Conservation (phyloP, 2,888 invertebrate species). For the Melanophora roralis region DNA sequence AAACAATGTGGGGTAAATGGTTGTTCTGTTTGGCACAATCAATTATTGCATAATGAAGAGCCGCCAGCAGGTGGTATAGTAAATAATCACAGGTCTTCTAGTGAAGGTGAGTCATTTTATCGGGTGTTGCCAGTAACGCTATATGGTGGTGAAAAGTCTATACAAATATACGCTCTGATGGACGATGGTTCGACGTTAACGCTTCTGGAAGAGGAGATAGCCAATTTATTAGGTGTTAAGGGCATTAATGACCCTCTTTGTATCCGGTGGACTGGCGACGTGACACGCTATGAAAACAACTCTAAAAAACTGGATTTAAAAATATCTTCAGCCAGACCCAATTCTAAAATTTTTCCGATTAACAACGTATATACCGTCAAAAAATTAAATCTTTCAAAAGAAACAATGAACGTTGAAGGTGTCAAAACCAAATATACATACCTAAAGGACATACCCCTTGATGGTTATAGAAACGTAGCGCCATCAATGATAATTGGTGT, state of each 20-base stretch:
- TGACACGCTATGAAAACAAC: background rate
- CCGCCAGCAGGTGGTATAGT: too few species aligned
- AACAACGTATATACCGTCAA: background rate
- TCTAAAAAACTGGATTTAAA: background rate
- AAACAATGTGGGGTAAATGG: too few species aligned
- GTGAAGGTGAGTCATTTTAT: constrained; percentile 13
- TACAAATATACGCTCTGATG: constrained; percentile 21
- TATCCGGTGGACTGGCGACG: constrained; percentile 34
- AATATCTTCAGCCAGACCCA: background rate
- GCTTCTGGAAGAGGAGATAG: constrained; percentile 27
- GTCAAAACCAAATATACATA: background rate
- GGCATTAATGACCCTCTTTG: constrained; percentile 20
- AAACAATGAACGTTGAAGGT: background rate
- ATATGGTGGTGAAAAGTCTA: constrained; percentile 1
- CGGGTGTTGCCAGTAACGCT: constrained; percentile 17
- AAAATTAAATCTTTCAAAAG: background rate
- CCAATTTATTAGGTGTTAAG: background rate
- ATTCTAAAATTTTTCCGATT: background rate
- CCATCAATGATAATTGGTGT: background rate
- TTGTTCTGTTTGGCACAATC: too few species aligned
- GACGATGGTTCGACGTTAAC: constrained; percentile 35
- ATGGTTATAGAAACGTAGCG: background rate
- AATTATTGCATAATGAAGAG: too few species aligned
- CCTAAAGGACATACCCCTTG: background rate
- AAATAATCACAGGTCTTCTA: background rate